Base-by-base conservation (phyloP, 2,797 vertebrate species). In the Notolepis coatsorum region DNA sequence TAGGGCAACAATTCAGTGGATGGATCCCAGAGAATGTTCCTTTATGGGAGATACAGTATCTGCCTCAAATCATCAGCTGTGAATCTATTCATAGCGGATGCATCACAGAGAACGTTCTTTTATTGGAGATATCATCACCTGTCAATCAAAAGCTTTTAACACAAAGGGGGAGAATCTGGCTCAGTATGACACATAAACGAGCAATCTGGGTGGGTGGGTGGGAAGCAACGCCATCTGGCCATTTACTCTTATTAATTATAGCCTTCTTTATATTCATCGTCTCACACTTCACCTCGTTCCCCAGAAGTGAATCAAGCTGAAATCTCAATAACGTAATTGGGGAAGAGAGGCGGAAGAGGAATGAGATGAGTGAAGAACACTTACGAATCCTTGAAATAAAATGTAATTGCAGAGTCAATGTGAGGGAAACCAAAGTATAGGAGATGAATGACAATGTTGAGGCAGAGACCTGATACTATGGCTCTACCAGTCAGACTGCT, bases 381-480 rank as follows among this genome's bases (percentile, higher is more conserved):
- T n/a, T n/a, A n/a, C n/a, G n/a, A n/a, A n/a, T n/a, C n/a, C n/a
- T n/a, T n/a, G n/a, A 70, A 71, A 77, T 71, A 77, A 80, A 70
- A 64, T 75, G 57, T 65, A 82, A 84, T 82, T 64, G 62, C 66
- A n/a, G n/a, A n/a, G n/a, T 73, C 48, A 23, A 50, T 33, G 58
- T 8, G 23, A 59, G 63, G 58, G 72, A 12, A 15, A 21, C 54
- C 37, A 68, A 45, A 61, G 73, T 41, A n/a, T n/a, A 41, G 61
- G 46, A 77, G 68, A 85, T 82, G 79, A 82, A 87, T 88, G 76
- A 85, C 66, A 1, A 9, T 31, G 62, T 53, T 68, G 8, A 30
- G 59, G 61, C 20, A 50, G 50, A 21, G 7, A 51, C 54, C 15
- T 47, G 59, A 77, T 62, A 43, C 41, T 55, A 59, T 78, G 65